These are phyloP conservation scores for Eubucco bourcierii DNA, from an alignment of 2,113 vertebrate species.

Conservation along the genomic window DNA sequence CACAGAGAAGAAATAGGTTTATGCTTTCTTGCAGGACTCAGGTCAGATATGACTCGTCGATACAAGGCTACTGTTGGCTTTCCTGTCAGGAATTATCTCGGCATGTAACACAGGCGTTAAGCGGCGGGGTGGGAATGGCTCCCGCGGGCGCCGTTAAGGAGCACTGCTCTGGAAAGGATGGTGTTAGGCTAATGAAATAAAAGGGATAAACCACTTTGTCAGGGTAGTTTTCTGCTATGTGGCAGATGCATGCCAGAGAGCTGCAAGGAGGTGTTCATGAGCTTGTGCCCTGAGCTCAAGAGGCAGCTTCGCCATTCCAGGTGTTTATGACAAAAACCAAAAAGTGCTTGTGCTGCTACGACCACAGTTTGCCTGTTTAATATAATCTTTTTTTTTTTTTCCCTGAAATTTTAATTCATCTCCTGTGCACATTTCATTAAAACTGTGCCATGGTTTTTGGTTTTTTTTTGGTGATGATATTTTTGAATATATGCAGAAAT, in stretches of 20 bases:
- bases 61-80: background rate
- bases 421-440: background rate
- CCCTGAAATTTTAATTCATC: background rate
- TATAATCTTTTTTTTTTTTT: background rate
- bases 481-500: background rate
- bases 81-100: background rate
- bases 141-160: accelerated
- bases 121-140: background rate
- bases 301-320: background rate
- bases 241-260: background rate
- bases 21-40: background rate
- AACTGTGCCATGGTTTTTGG: no score
- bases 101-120: background rate
- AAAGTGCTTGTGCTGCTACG: background rate
- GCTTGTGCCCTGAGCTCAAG: background rate
- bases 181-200: background rate
- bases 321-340: background rate
- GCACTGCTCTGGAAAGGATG: background rate
- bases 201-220: background rate
- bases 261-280: background rate
- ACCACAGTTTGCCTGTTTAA: background rate
- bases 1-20: background rate
- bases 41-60: background rate
- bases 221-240: background rate
- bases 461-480: background rate